These are phyloP conservation scores for Ctena decussata DNA, from an alignment of 2,888 invertebrate genomes.

Conservation along the genomic window DNA sequence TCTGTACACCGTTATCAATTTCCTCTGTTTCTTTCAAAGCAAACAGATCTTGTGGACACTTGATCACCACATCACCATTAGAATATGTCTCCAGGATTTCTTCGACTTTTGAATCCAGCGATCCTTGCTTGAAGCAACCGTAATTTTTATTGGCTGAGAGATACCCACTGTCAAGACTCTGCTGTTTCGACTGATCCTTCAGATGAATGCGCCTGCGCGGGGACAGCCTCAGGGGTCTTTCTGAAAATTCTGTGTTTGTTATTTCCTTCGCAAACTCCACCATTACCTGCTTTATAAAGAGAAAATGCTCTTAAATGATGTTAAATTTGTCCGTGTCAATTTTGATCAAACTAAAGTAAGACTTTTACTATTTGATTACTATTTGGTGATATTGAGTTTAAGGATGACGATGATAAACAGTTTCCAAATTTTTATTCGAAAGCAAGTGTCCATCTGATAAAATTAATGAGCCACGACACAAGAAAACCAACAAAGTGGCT, in stretches of 20 bases:
- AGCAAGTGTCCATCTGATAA: too few species aligned
- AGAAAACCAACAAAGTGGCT: too few species aligned
- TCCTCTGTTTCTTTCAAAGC: constrained; percentile 48
- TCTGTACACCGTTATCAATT: constrained; percentile 26
- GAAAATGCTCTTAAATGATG: too few species aligned
- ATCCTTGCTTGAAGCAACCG: constrained; percentile 80
- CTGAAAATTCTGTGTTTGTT: constrained; percentile 78
- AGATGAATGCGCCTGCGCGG: constrained; percentile 82
- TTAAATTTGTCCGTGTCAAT: too few species aligned
- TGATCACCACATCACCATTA: constrained; percentile 57
- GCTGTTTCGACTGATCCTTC: constrained; percentile 81
- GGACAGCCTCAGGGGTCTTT: constrained; percentile 81
- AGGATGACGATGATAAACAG: too few species aligned
- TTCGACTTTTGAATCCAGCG: constrained; percentile 86
- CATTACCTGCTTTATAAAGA: constrained; percentile 47
- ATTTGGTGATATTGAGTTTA: too few species aligned
- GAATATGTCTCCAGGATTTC: constrained; percentile 83
- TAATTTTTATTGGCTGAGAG: constrained; percentile 56
- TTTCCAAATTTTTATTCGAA: too few species aligned
- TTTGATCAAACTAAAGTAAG: too few species aligned
- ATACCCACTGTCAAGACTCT: constrained; percentile 82
- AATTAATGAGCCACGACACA: too few species aligned
- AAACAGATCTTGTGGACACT: constrained; percentile 52
- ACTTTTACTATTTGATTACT: too few species aligned
- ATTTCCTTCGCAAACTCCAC: constrained; percentile 81